Evolutionary conservation across 2,797 vertebrate species (phyloP).

Genomic region (Sebastolobus altivelis): DNA sequence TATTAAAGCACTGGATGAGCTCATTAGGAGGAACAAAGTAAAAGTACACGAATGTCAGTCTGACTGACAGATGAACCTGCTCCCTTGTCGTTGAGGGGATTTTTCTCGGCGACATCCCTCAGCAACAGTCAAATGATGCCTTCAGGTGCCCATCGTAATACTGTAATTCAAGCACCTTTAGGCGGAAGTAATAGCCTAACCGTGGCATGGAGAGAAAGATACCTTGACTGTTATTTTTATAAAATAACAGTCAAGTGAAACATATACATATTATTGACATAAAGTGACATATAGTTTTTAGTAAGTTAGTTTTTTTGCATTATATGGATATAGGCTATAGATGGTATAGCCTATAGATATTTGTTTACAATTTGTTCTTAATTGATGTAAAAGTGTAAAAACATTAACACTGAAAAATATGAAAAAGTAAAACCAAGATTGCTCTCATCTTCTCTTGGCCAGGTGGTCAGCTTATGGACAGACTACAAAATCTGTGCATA

Average conservation of each 20-base stretch:
- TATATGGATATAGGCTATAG: no score
- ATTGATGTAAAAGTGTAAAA: not conserved
- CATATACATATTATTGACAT: no score
- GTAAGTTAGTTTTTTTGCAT: no score
- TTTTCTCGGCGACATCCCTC: conserved; percentile 77
- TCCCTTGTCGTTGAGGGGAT: conserved; percentile 42
- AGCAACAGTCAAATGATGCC: conserved; percentile 83
- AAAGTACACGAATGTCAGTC: conserved; percentile 26
- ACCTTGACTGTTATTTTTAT: not conserved
- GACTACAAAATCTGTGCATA: fast-evolving
- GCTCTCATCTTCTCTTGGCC: not conserved
- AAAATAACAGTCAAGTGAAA: not conserved
- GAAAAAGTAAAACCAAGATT: not conserved
- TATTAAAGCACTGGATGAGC: conserved; percentile 25
- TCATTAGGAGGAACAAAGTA: conserved; percentile 47
- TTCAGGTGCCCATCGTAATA: conserved; percentile 60
- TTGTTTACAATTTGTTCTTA: not conserved
- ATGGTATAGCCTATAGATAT: not conserved
- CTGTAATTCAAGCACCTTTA: not conserved
- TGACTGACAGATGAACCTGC: conserved; percentile 66
- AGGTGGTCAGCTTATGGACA: no score
- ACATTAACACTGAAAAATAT: not conserved
- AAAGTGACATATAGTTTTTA: no score
- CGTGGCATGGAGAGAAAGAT: not conserved
- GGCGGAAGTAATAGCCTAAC: not conserved